Evolutionary conservation across 64 coral and sea anemone species (phyloP), one percentile per base, ranked within the genome.

Genomic region (Hydrozoanthus tunicans): DNA sequence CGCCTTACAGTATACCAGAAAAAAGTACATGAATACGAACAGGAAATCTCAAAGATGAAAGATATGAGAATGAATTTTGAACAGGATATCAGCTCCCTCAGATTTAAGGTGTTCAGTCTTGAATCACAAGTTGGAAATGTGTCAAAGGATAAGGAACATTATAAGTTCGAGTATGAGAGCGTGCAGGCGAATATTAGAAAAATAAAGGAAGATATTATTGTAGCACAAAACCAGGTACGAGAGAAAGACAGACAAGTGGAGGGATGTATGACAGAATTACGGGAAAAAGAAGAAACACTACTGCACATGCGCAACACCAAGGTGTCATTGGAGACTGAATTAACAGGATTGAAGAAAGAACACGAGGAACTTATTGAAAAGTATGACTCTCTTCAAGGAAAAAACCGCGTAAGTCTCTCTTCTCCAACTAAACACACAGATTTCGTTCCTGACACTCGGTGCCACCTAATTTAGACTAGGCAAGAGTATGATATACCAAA

Each of bases 71-170:
- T 86, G 66, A 78, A 12, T n/a, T 64, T 92, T 53, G 90, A 92
- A 8, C 81, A 92, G 7, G 56, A 94, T 10, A 62, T 81, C 56
- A 92, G 58, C 54, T 62, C 82, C 60, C 58, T 85, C 3, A 91
- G 54, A 8, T 94, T 94, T 10, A 91, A 89, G 70, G 56, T 80
- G 3, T 32, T 66, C 15, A 94, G 81, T 73, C 56, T 92, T 9
- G 82, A 94, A 51, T 55, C 73, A 12, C 61, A 92, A 54, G 27
- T 92, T 58, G 77, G 56, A 6, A 88, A 77, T 69, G 51, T 92
- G 20, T 27, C 13, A n/a, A 86, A 79, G 14, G 90, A 94, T 12
- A 91, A 81, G 59, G 82, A 92, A 32, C 74, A 92, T 80, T 94
- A 80, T 70, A 94, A 91, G 59, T 81, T 59, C 13, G 89, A 89